Conservation (phyloP, 2,888 invertebrate genomes). For the Melieria omissa region DNA sequence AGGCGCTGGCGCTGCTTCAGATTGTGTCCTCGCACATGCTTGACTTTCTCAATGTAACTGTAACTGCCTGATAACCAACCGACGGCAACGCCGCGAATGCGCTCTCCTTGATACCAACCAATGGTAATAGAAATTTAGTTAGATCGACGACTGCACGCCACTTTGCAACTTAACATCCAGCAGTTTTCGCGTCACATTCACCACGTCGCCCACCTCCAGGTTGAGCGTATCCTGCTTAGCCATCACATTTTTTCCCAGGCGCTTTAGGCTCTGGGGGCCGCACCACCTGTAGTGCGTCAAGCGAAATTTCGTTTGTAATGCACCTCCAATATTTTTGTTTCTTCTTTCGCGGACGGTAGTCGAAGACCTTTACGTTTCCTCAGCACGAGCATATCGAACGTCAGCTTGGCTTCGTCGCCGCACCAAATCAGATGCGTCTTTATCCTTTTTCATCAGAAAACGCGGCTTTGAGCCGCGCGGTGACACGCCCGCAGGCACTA, state of each 20-base stretch:
- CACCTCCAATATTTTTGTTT: slow-evolving; percentile 83
- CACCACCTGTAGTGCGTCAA: slow-evolving; percentile 77
- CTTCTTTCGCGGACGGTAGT: slow-evolving; percentile 86
- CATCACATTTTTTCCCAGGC: slow-evolving; percentile 86
- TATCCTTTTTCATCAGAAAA: slow-evolving; percentile 87
- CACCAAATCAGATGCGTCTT: slow-evolving; percentile 80
- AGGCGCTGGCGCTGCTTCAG: slow-evolving; percentile 90
- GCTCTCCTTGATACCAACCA: slow-evolving; percentile 97
- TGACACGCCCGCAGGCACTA: slow-evolving; percentile 68
- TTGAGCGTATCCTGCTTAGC: slow-evolving; percentile 90
- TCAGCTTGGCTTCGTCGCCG: slow-evolving; percentile 82
- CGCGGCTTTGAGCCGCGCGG: slow-evolving; percentile 68
- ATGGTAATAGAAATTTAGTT: slow-evolving; percentile 19
- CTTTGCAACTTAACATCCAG: slow-evolving; percentile 78
- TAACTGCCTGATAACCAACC: slow-evolving; percentile 97
- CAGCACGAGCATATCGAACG: slow-evolving; percentile 91
- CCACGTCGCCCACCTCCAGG: slow-evolving; percentile 87
- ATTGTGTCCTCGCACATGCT: slow-evolving; percentile 92
- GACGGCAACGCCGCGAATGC: slow-evolving; percentile 86
- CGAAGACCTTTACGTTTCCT: slow-evolving; percentile 83
- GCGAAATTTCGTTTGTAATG: slow-evolving; percentile 81
- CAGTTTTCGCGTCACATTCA: slow-evolving; percentile 93
- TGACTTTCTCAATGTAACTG: slow-evolving; percentile 88
- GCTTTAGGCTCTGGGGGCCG: slow-evolving; percentile 78
- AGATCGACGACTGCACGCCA: neutral